Evolutionary conservation across 2,888 invertebrate species (phyloP).

Genomic region (Sesia apiformis): DNA sequence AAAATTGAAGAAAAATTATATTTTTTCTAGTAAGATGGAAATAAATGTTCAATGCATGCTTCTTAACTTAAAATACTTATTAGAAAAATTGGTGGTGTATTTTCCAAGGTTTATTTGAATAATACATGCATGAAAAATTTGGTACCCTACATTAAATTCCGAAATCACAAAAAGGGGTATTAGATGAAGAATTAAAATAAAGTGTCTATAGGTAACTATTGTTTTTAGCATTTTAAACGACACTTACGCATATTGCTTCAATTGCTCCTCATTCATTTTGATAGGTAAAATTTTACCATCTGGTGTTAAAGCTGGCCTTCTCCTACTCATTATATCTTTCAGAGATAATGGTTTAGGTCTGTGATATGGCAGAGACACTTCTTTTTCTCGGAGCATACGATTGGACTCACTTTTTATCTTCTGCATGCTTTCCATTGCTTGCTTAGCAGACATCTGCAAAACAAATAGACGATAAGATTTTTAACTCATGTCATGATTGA

Average conservation of each 20-base stretch:
- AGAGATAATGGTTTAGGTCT: conserved; percentile 85
- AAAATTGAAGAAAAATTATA: too few species aligned
- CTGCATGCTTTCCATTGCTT: conserved; percentile 80
- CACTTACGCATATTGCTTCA: conserved; percentile 79
- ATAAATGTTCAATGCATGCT: background rate
- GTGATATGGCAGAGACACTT: conserved; percentile 88
- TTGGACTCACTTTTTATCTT: conserved; percentile 90
- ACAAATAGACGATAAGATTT: background rate
- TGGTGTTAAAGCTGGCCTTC: conserved; percentile 41
- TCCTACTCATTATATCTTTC: conserved; percentile 81
- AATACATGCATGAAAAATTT: too few species aligned
- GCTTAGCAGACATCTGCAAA: conserved; percentile 77
- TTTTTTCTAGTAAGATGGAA: background rate
- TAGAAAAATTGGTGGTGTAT: too few species aligned
- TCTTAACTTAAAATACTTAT: too few species aligned
- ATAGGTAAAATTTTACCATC: conserved; percentile 60
- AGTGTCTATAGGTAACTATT: background rate
- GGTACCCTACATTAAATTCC: too few species aligned
- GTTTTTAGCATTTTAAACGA: background rate
- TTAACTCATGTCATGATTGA: too few species aligned
- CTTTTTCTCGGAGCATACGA: conserved; percentile 83
- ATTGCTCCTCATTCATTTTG: conserved; percentile 80
- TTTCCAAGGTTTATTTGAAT: too few species aligned
- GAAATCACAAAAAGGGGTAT: too few species aligned
- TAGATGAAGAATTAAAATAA: background rate